A percentile compares a stretch with the other conserved stretches of the same genome.
phyloP scores from a whole-genome alignment of 2,888 invertebrate species.

The Tineola bisselliella region DNA sequence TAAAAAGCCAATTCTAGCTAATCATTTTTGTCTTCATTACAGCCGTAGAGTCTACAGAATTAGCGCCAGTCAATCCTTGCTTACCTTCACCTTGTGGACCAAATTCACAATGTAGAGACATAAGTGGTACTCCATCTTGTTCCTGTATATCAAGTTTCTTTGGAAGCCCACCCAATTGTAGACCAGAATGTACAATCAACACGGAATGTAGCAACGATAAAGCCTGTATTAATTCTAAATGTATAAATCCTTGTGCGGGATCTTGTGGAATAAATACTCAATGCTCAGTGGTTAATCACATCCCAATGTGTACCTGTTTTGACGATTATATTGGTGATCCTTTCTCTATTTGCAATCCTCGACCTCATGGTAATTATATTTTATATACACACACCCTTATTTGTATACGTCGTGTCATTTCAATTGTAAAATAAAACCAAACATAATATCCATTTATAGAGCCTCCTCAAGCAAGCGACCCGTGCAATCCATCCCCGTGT shows the following conservation, averaged over 20 bases:
- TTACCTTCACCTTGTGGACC: slow-evolving; percentile 82
- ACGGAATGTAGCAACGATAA: slow-evolving; percentile 77
- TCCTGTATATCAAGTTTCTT: slow-evolving; percentile 72
- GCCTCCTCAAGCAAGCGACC: slow-evolving; percentile 55
- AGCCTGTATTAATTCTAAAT: slow-evolving; percentile 81
- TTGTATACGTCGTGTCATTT: too few relatives aligned
- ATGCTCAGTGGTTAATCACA: slow-evolving; percentile 80
- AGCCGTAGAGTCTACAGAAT: slow-evolving; percentile 32
- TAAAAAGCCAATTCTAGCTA: not conserved
- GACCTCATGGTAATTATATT: slow-evolving; percentile 46
- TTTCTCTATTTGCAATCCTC: slow-evolving; percentile 72
- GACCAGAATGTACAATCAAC: slow-evolving; percentile 78
- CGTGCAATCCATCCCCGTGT: slow-evolving; percentile 81
- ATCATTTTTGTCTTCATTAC: slow-evolving; percentile 23
- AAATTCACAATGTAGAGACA: slow-evolving; percentile 70
- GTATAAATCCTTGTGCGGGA: slow-evolving; percentile 80
- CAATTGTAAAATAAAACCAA: slow-evolving; percentile 17
- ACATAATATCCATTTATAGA: slow-evolving; percentile 29
- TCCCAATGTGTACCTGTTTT: slow-evolving; percentile 76
- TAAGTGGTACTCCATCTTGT: slow-evolving; percentile 70
- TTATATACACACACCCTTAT: too few relatives aligned
- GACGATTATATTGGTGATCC: slow-evolving; percentile 77
- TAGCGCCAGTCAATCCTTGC: slow-evolving; percentile 68
- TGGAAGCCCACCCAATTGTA: slow-evolving; percentile 79
- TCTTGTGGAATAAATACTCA: slow-evolving; percentile 78